Evolutionary conservation across 2,113 vertebrate species (phyloP).

Genomic region (Sisor rabdophorus): DNA sequence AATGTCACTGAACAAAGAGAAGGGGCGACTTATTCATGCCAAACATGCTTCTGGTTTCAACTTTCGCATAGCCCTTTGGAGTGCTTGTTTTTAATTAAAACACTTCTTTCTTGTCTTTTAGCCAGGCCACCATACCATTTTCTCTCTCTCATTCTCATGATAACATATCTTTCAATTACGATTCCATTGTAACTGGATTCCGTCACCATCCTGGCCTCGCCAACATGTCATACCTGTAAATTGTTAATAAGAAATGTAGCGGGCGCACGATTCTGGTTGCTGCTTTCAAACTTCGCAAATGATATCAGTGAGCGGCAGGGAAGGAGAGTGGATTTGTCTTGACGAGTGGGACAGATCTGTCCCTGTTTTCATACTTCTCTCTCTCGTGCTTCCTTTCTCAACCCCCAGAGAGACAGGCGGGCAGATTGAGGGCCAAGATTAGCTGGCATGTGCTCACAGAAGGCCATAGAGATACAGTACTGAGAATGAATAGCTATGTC

Average conservation of each 20-base stretch:
- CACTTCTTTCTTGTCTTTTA: conserved; percentile 64
- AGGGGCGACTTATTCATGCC: conserved; percentile 72
- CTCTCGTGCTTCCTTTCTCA: conserved; percentile 40
- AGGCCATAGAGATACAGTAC: conserved; percentile 78
- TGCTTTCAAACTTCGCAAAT: conserved; percentile 49
- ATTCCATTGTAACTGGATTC: conserved; percentile 71
- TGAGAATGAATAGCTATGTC: conserved; percentile 78
- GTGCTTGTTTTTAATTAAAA: conserved; percentile 70
- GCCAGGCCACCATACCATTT: conserved; percentile 60
- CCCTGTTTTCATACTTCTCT: conserved; percentile 12
- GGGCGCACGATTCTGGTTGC: conserved; percentile 59
- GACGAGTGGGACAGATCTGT: conserved; percentile 54
- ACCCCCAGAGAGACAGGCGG: conserved; percentile 69
- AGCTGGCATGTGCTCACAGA: conserved; percentile 77
- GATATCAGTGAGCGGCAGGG: conserved; percentile 56
- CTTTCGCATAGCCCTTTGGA: conserved; percentile 64
- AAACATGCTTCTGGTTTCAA: conserved; percentile 74
- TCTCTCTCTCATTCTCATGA: conserved; percentile 55
- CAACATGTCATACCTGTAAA: conserved; percentile 58
- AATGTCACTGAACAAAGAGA: conserved; percentile 72
- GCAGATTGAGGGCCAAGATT: conserved; percentile 79
- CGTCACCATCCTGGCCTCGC: conserved; percentile 62
- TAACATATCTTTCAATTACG: conserved; percentile 78
- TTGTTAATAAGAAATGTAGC: conserved; percentile 61
- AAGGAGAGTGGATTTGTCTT: conserved; percentile 10